Percentiles rank a stretch among this genome's conserved stretches.
Conservation (phyloP, 2,113 vertebrate species). For the Excalfactoria chinensis region DNA sequence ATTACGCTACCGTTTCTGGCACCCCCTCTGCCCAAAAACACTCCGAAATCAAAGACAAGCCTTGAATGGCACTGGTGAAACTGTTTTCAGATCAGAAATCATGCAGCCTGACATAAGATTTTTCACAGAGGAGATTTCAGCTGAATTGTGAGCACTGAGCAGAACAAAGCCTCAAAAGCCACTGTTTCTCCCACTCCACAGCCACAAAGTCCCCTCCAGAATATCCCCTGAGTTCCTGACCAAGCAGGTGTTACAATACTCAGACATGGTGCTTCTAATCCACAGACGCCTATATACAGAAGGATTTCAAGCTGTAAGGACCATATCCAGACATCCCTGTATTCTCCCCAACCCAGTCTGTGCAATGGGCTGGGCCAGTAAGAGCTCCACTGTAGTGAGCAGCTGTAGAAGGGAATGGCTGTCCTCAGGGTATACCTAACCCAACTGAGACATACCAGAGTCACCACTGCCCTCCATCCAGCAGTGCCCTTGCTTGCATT, state of each 20-base stretch:
- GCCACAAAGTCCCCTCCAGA: neutral
- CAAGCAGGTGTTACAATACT: neutral
- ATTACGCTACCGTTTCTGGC: neutral
- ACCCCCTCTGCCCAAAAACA: neutral
- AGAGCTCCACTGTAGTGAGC: neutral
- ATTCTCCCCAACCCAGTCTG: neutral
- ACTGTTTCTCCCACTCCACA: neutral
- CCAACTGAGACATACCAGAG: neutral
- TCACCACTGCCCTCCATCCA: neutral
- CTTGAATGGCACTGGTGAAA: neutral
- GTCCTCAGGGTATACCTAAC: neutral
- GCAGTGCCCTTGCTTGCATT: neutral
- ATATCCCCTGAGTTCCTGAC: neutral
- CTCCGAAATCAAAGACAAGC: neutral
- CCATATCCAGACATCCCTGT: neutral
- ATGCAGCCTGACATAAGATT: neutral
- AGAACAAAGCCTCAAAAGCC: neutral
- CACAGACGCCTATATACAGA: neutral
- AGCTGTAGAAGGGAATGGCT: neutral
- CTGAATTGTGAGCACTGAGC: rapidly evolving
- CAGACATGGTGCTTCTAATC: neutral
- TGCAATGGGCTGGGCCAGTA: neutral
- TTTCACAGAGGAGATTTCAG: neutral
- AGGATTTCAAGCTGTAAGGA: neutral
- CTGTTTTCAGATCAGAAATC: neutral